Evolutionary conservation across 2,797 vertebrate species (phyloP).

Genomic region (Danio jaintianensis): DNA sequence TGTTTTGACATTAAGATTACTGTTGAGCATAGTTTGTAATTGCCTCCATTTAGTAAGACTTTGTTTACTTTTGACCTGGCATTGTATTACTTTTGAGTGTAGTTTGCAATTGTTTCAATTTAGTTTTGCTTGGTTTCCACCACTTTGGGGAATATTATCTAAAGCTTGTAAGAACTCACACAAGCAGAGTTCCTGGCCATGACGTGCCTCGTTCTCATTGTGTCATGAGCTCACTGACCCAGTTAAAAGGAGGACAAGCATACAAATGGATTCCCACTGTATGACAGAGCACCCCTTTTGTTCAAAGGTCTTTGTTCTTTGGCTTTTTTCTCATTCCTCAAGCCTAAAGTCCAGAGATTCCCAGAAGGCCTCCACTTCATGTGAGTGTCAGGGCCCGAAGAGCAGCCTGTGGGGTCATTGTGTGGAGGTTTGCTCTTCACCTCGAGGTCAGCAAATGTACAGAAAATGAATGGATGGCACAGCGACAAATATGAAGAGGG

Average conservation of each 20-base stretch:
- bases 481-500: slow-evolving; percentile 26
- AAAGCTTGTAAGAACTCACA: slow-evolving; percentile 25
- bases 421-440: slow-evolving; percentile 60
- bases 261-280: slow-evolving; percentile 72
- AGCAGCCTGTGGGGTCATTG: slow-evolving; percentile 52
- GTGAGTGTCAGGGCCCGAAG: slow-evolving; percentile 31
- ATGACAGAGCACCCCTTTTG: slow-evolving; percentile 63
- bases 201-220: slow-evolving; percentile 51
- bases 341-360: slow-evolving; percentile 57
- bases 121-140: too few species aligned
- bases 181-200: slow-evolving; percentile 45
- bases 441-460: slow-evolving; percentile 56
- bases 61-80: too few species aligned
- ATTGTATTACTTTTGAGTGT: too few species aligned
- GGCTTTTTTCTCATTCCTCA: slow-evolving; percentile 45
- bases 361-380: slow-evolving; percentile 63
- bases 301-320: slow-evolving; percentile 59
- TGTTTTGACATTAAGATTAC: too few species aligned
- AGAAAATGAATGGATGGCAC: slow-evolving; percentile 16
- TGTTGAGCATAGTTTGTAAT: too few species aligned
- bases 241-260: slow-evolving; percentile 71
- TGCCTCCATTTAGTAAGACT: too few species aligned
- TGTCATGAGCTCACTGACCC: slow-evolving; percentile 70
- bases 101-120: too few species aligned
- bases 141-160: neutral